These are phyloP conservation scores for Teleopsis dalmanni DNA, from an alignment of 1,140 invertebrate genomes.

Conservation along the genomic window DNA sequence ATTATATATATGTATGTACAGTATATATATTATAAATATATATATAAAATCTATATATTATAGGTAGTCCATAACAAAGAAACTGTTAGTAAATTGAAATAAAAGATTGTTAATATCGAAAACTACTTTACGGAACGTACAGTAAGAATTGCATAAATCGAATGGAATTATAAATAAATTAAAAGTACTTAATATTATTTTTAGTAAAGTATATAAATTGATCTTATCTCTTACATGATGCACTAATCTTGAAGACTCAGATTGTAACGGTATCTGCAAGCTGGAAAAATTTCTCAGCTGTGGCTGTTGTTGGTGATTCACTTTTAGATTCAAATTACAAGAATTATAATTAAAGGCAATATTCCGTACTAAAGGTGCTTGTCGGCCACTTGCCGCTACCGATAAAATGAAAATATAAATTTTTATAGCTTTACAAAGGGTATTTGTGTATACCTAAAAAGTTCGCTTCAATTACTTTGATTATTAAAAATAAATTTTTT, in stretches of 20 bases:
- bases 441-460: too few species aligned
- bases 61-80: neutral
- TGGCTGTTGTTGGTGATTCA: neutral
- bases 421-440: too few species aligned
- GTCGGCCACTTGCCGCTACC: too few species aligned
- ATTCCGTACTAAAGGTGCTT: too few species aligned
- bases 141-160: neutral
- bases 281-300: conserved; percentile 9
- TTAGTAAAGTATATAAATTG: conserved; percentile 1
- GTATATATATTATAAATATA: neutral
- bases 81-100: neutral
- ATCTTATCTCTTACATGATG: conserved; percentile 10
- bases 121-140: neutral
- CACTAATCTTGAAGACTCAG: conserved; percentile 2
- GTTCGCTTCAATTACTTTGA: too few species aligned
- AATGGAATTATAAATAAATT: neutral
- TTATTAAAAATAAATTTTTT: too few species aligned
- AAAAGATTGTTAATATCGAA: neutral
- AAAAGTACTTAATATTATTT: neutral
- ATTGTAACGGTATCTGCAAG: conserved; percentile 8
- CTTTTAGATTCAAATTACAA: too few species aligned
- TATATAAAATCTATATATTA: neutral
- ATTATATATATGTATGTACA: too few species aligned
- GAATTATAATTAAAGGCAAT: too few species aligned
- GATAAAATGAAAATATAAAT: too few species aligned